Evolutionary conservation across 2,888 invertebrate genomes (phyloP).

Genomic region (Coecobrya sp.): DNA sequence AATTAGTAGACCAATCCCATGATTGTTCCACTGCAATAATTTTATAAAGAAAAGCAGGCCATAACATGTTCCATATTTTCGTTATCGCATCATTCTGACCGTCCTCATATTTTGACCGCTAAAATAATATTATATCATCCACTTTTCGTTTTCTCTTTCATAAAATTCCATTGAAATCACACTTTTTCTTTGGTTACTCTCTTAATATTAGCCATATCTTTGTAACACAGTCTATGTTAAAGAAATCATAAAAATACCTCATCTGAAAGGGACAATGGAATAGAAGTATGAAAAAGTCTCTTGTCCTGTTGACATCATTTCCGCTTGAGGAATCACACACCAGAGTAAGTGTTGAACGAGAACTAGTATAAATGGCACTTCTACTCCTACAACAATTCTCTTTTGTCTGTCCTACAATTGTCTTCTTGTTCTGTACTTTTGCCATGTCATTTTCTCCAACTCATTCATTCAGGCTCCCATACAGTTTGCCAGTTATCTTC

Average conservation of each 20-base stretch:
- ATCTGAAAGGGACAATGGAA: constrained; percentile 75
- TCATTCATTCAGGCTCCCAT: constrained; percentile 52
- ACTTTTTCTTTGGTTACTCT: background rate
- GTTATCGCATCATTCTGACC: background rate
- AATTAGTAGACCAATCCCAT: background rate
- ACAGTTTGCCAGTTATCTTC: constrained; percentile 49
- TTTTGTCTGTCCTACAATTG: constrained; percentile 72
- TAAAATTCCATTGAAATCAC: constrained; percentile 58
- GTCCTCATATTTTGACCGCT: background rate
- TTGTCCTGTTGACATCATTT: constrained; percentile 81
- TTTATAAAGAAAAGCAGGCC: constrained; percentile 41
- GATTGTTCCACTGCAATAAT: constrained; percentile 64
- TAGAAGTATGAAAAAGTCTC: constrained; percentile 73
- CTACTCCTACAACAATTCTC: constrained; percentile 66
- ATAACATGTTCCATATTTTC: constrained; percentile 32
- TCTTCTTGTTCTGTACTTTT: constrained; percentile 58
- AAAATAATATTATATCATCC: constrained; percentile 16
- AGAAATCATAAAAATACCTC: constrained; percentile 79
- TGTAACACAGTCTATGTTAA: constrained; percentile 63
- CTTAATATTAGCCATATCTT: constrained; percentile 33
- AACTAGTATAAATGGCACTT: constrained; percentile 48
- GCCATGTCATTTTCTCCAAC: constrained; percentile 68
- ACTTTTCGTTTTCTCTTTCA: background rate
- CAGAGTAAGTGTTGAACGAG: constrained; percentile 7
- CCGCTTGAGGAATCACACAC: constrained; percentile 74